Base-by-base conservation (phyloP, 1,140 invertebrate genomes). In the Caerostris extrusa region DNA sequence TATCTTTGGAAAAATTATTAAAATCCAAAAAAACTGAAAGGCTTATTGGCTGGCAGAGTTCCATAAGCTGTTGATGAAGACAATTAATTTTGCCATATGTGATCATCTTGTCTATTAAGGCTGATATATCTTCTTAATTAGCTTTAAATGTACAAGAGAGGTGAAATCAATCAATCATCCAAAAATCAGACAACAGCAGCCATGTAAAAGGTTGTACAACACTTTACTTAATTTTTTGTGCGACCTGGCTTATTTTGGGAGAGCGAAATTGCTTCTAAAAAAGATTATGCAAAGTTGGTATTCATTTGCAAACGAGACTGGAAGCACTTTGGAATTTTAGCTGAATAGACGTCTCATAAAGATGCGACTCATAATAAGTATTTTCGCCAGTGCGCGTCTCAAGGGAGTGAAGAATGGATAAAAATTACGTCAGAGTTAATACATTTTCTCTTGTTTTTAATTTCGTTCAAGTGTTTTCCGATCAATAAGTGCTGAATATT, bases 401-500 rank as follows among this genome's bases (percentile, higher is more conserved):
- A 53, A n/a, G 90, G 60, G 90, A 85, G 0, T 12, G 5, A 17
- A 19, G 60, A 85, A 55, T 58, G 90, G 81, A 56, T 64, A 85
- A 92, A 92, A 92, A 92, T 85, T 83, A 67, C 7, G 50, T 50
- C 81, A 8, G 58, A 14, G 12, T 71, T 69, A 5, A 61, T 92
- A 61, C 90, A 56, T 85, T 85, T 85, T 71, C 83, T 67, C 91
- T 87, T 93, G 91, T 93, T 93, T 93, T 93, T 93, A 87, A 87
- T 93, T 92, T 92, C 19, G 81, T 85, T 82, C 90, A 92, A 93
- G 83, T 93, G 82, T 93, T 87, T 93, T 87, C 83, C 81, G 83
- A 93, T 93, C 91, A 93, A 93, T 92, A 92, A 61, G 34, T 64
- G 58, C 64, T 92, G 71, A 92, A 86, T 92, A 92, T 93, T 86